A percentile compares a stretch with the other conserved stretches of the same genome.
These are phyloP conservation scores for Lobophora halterata DNA, from an alignment of 2,888 invertebrate genomes.

Conservation along the genomic window DNA sequence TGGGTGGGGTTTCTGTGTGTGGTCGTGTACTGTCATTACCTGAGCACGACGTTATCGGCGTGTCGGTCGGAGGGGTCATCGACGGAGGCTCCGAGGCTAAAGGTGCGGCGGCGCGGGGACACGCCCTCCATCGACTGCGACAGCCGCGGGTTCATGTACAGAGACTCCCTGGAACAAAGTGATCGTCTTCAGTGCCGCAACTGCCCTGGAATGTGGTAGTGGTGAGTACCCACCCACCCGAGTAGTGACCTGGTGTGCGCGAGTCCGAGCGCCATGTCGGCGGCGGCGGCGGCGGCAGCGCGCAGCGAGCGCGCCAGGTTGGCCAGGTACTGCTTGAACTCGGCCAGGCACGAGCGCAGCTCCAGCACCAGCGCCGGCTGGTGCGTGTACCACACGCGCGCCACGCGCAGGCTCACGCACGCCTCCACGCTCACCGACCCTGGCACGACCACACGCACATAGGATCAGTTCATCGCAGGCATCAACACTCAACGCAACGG, in stretches of 20 bases:
- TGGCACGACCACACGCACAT: background rate
- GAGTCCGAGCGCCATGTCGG: conserved; percentile 95
- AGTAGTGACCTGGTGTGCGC: conserved; percentile 83
- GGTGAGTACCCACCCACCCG: background rate
- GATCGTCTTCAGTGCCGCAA: background rate
- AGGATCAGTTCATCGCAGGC: background rate
- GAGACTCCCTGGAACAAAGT: conserved; percentile 56
- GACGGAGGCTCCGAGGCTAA: conserved; percentile 60
- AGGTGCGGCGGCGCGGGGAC: conserved; percentile 66
- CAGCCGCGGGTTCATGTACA: conserved; percentile 80
- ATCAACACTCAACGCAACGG: no score
- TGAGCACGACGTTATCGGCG: conserved; percentile 59
- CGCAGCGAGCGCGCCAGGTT: conserved; percentile 92
- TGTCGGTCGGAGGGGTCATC: conserved; percentile 70
- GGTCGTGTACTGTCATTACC: conserved; percentile 40
- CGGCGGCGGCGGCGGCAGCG: conserved; percentile 94
- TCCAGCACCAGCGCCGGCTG: conserved; percentile 92
- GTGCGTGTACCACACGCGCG: conserved; percentile 96
- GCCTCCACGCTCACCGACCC: conserved; percentile 44
- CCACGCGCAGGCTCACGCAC: conserved; percentile 83
- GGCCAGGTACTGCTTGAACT: conserved; percentile 93
- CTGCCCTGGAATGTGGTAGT: no score
- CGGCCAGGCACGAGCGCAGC: conserved; percentile 92
- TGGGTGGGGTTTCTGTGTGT: no score
- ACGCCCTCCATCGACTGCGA: conserved; percentile 69